phyloP scores from a whole-genome alignment of 1,140 invertebrate species.

The Drosophila fuyamai region DNA sequence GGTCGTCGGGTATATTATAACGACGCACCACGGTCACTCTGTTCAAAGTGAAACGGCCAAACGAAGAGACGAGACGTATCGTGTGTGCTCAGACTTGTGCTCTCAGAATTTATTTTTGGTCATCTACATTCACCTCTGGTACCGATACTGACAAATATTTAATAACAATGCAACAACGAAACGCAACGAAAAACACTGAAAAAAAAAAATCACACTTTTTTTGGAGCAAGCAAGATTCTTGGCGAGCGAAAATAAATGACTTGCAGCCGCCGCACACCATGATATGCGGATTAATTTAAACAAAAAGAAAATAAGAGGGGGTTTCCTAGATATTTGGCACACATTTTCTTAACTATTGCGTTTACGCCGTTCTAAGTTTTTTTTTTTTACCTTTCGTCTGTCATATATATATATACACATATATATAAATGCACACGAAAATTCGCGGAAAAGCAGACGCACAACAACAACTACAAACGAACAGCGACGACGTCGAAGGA shows the following conservation, averaged over 20 bases:
- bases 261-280: constrained; percentile 38
- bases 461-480: constrained; percentile 52
- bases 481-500: constrained; percentile 72
- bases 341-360: constrained; percentile 11
- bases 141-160: constrained; percentile 34
- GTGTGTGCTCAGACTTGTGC: constrained; percentile 76
- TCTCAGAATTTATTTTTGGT: constrained; percentile 80
- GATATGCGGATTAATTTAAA: constrained; percentile 44
- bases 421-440: constrained; percentile 21
- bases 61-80: constrained; percentile 68
- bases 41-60: constrained; percentile 62
- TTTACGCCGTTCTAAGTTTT: neutral
- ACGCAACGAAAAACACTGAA: neutral
- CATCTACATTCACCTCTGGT: constrained; percentile 61
- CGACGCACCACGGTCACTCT: constrained; percentile 12
- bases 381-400: constrained; percentile 13
- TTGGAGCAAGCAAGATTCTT: constrained; percentile 44
- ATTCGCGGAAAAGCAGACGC: constrained; percentile 67
- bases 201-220: constrained; percentile 2
- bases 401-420: constrained; percentile 8
- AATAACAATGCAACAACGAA: constrained; percentile 36
- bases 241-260: constrained; percentile 47
- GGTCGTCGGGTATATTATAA: neutral
- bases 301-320: constrained; percentile 18
- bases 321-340: constrained; percentile 11